Evolutionary conservation across 2,888 invertebrate genomes (phyloP).

Genomic region (Argynnis bischoffii): DNA sequence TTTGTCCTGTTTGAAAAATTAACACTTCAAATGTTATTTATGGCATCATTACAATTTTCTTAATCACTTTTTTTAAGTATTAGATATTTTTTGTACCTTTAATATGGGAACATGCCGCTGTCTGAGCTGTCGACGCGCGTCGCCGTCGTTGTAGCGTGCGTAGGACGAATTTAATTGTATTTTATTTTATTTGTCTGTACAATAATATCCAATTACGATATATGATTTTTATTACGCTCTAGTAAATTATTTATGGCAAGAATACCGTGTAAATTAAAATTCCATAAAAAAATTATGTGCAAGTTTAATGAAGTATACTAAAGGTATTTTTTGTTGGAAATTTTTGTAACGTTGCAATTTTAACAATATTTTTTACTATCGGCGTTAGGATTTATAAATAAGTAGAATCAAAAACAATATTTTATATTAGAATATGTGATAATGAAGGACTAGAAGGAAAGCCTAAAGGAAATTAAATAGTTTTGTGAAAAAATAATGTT

Average conservation of each 20-base stretch:
- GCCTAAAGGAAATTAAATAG: neutral
- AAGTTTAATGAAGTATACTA: neutral
- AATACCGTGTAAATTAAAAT: conserved; percentile 4
- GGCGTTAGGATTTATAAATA: too few species aligned
- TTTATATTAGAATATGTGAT: too few species aligned
- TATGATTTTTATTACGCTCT: conserved; percentile 16
- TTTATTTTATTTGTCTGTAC: conserved; percentile 51
- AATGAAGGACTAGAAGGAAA: too few species aligned
- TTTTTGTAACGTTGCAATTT: too few species aligned
- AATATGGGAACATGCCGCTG: conserved; percentile 32
- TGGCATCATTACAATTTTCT: conserved; percentile 75
- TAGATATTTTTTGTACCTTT: conserved; percentile 35
- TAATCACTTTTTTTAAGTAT: conserved; percentile 60
- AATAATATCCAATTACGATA: conserved; percentile 12
- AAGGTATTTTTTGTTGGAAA: neutral
- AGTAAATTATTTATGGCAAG: conserved; percentile 10
- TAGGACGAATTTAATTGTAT: conserved; percentile 69
- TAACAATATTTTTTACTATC: too few species aligned
- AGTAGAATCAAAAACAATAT: too few species aligned
- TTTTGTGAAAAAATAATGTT: conserved; percentile 7
- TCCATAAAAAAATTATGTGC: neutral
- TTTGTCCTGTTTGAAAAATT: conserved; percentile 76
- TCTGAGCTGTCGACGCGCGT: conserved; percentile 29
- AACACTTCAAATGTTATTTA: conserved; percentile 68
- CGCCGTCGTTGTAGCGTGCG: conserved; percentile 41